These are phyloP conservation scores for Siderastrea siderea DNA, from an alignment of 92 coral and sea anemone species.

Conservation along the genomic window DNA sequence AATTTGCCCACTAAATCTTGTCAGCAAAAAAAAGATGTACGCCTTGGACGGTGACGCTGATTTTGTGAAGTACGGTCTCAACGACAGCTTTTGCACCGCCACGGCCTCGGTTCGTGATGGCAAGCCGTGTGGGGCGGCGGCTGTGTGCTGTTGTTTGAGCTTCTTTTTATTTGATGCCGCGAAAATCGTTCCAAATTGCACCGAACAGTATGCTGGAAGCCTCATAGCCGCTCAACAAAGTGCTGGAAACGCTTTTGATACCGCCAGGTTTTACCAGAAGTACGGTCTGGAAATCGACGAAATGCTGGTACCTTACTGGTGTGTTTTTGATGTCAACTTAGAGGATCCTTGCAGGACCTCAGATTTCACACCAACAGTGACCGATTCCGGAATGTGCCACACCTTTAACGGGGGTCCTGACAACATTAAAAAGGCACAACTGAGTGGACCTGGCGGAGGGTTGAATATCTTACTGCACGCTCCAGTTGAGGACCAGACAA, in stretches of 20 bases:
- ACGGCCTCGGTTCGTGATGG: constrained; percentile 71
- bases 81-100: constrained; percentile 75
- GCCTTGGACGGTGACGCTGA: constrained; percentile 58
- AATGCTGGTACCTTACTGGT: constrained; percentile 12
- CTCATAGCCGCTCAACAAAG: constrained; percentile 25
- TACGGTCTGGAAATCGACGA: constrained; percentile 24
- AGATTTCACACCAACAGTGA: constrained; percentile 14
- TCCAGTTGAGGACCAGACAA: constrained; percentile 22
- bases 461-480: constrained; percentile 24
- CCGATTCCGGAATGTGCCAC: constrained; percentile 33
- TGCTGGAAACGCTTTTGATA: constrained; percentile 30
- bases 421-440: background rate
- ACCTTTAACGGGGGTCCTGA: constrained; percentile 46
- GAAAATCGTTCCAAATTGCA: constrained; percentile 43
- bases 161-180: constrained; percentile 6
- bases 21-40: constrained; percentile 61
- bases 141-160: constrained; percentile 67
- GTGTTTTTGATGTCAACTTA: background rate
- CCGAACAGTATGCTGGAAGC: background rate
- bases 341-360: background rate
- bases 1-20: constrained; percentile 63
- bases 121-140: constrained; percentile 78
- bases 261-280: constrained; percentile 20
- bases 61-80: constrained; percentile 48
- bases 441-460: constrained; percentile 29